Conservation (phyloP, 2,113 vertebrate species). For the Toxotes chatareus region DNA sequence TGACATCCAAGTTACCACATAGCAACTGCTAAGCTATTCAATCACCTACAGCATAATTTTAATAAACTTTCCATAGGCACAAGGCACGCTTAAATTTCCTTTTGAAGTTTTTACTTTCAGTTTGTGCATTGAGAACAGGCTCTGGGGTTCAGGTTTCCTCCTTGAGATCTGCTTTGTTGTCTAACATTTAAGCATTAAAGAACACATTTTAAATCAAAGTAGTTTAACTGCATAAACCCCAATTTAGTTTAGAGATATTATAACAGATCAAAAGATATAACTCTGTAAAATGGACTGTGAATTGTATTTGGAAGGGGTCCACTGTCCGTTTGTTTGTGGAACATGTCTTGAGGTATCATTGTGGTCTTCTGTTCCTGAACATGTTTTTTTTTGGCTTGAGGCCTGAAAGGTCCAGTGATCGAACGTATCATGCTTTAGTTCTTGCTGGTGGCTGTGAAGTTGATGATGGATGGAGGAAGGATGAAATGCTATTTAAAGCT, state of each 20-base stretch:
- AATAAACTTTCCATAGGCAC: background rate
- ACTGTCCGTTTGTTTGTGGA: background rate
- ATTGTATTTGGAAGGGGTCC: background rate
- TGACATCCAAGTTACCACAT: background rate
- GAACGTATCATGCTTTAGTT: background rate
- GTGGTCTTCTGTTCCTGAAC: background rate
- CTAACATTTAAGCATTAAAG: background rate
- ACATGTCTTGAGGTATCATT: background rate
- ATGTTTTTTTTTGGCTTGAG: background rate
- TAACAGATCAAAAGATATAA: background rate
- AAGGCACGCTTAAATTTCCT: background rate
- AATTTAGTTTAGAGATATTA: background rate
- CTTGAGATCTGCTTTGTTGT: background rate
- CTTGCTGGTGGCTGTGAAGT: background rate
- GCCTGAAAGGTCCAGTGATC: background rate
- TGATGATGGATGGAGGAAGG: background rate
- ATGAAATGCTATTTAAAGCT: background rate
- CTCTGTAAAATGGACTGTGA: background rate
- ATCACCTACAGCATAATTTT: background rate
- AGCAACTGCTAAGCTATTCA: background rate
- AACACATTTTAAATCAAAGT: background rate
- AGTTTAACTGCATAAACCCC: background rate
- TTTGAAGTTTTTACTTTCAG: background rate
- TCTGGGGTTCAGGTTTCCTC: no score
- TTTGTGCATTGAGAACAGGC: no score